These are phyloP conservation scores for Habrosyne pyritoides DNA, from an alignment of 2,888 invertebrate genomes.

Conservation along the genomic window DNA sequence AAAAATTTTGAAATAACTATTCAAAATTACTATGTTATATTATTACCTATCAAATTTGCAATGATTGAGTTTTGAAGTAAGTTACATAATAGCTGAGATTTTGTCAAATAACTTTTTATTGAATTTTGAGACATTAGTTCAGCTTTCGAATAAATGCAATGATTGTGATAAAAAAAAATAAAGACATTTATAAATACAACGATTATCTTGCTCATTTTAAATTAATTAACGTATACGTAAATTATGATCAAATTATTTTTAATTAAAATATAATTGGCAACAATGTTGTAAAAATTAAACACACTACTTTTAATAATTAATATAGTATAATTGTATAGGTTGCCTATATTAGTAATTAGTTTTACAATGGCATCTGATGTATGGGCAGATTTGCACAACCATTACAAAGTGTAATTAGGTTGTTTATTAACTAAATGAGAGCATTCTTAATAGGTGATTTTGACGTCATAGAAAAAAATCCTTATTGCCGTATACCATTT, in stretches of 20 bases:
- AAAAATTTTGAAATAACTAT: no score
- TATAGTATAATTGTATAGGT: no score
- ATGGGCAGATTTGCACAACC: background rate
- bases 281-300: background rate
- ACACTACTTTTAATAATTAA: background rate
- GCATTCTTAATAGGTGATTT: no score
- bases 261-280: background rate
- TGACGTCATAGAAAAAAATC: no score
- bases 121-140: background rate
- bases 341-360: background rate
- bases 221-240: slow-evolving; percentile 1
- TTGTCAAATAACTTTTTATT: no score
- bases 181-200: background rate
- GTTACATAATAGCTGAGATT: no score
- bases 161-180: background rate
- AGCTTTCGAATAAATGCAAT: background rate
- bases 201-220: slow-evolving; percentile 1
- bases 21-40: no score
- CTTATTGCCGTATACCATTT: no score
- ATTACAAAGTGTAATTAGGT: background rate
- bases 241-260: background rate
- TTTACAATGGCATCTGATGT: background rate
- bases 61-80: no score
- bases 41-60: no score
- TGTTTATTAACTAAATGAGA: background rate